These are phyloP conservation scores for Apogon talboti DNA, from an alignment of 2,797 vertebrate species.

Conservation along the genomic window DNA sequence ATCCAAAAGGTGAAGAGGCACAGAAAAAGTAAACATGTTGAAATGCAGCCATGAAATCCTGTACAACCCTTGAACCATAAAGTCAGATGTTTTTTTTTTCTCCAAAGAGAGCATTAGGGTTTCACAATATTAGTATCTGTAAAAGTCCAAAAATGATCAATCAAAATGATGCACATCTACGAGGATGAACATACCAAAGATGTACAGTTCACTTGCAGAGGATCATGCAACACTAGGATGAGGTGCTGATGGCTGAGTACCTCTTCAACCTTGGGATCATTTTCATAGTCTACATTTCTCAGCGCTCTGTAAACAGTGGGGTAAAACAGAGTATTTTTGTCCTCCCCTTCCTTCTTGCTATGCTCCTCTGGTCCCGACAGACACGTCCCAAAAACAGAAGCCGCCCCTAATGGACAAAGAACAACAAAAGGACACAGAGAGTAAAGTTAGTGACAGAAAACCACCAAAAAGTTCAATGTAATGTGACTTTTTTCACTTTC, in stretches of 20 bases:
- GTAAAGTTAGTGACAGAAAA: slow-evolving; percentile 41
- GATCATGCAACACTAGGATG: slow-evolving; percentile 81
- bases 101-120: slow-evolving; percentile 62
- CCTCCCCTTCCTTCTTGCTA: slow-evolving; percentile 52
- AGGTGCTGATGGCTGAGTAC: slow-evolving; percentile 68
- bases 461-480: slow-evolving; percentile 6
- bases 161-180: slow-evolving; percentile 70
- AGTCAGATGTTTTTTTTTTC: slow-evolving; percentile 45
- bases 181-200: slow-evolving; percentile 70
- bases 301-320: slow-evolving; percentile 68
- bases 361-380: slow-evolving; percentile 58
- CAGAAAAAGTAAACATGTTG: slow-evolving; percentile 76
- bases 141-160: slow-evolving; percentile 62
- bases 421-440: slow-evolving; percentile 52
- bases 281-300: slow-evolving; percentile 72
- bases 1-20: slow-evolving; percentile 84
- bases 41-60: slow-evolving; percentile 73
- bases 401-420: slow-evolving; percentile 59
- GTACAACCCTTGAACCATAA: slow-evolving; percentile 73
- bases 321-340: slow-evolving; percentile 40
- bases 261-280: slow-evolving; percentile 70
- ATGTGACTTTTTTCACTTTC: slow-evolving; percentile 18
- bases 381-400: slow-evolving; percentile 55
- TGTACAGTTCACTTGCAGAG: slow-evolving; percentile 74
- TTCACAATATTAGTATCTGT: slow-evolving; percentile 65